Evolutionary conservation across 64 coral and sea anemone species (phyloP).

Genomic region (Pocillopora verrucosa): DNA sequence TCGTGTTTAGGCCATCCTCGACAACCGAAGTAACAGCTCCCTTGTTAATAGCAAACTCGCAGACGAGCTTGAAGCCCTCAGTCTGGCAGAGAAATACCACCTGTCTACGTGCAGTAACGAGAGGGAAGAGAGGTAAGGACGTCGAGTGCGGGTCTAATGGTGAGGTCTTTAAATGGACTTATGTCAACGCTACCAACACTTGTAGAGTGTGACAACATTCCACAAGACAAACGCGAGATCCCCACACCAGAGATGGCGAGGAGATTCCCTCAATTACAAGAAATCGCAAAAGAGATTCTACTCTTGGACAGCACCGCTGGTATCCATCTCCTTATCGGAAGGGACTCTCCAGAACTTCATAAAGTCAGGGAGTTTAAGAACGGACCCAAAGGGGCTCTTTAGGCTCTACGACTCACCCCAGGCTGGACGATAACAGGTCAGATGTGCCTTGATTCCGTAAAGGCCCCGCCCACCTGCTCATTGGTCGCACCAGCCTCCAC

Average conservation of each 20-base stretch:
- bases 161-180: no score
- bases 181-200: conserved; percentile 20
- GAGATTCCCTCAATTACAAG: neutral
- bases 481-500: neutral
- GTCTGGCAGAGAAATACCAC: no score
- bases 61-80: no score
- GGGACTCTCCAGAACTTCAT: conserved; percentile 9
- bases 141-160: no score
- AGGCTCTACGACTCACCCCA: neutral
- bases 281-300: neutral
- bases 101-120: no score
- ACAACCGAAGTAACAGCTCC: no score
- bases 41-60: no score
- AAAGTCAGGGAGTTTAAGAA: conserved; percentile 34
- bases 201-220: conserved; percentile 3
- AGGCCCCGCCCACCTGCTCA: neutral
- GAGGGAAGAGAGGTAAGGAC: no score
- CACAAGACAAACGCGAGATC: conserved; percentile 1
- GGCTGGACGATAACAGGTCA: conserved; percentile 32
- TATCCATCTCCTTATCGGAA: conserved; percentile 17
- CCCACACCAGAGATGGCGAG: conserved; percentile 38
- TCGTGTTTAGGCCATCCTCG: no score
- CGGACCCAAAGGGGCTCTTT: conserved; percentile 1
- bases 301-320: neutral
- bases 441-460: conserved; percentile 12